Conservation (phyloP, 2,797 vertebrate species). For the Uromys caudimaculatus region DNA sequence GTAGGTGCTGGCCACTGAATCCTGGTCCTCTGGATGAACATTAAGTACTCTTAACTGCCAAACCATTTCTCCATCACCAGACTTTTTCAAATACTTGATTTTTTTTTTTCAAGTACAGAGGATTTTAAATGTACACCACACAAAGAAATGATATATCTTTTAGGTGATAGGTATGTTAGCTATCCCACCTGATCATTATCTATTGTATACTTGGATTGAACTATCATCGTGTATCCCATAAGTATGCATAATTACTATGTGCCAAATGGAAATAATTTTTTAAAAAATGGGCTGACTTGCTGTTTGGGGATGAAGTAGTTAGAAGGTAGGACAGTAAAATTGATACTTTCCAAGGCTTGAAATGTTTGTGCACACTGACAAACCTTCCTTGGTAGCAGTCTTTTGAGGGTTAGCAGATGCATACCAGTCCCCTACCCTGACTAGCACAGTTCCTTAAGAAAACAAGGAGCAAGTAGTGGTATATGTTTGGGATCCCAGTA, state of each 20-base stretch:
- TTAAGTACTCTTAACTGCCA: not conserved
- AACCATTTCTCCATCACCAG: not conserved
- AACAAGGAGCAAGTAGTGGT: not conserved
- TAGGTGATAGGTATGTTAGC: not conserved
- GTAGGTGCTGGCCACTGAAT: not conserved
- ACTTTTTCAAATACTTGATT: not conserved
- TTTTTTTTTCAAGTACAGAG: not conserved
- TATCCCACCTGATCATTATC: not conserved
- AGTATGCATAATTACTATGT: not conserved
- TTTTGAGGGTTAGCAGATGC: not conserved
- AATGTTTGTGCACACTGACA: not conserved
- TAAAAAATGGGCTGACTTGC: not conserved
- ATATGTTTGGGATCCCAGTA: too few relatives aligned
- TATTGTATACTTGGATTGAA: not conserved
- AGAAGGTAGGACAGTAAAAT: not conserved
- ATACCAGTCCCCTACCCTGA: not conserved
- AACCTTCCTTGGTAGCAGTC: not conserved
- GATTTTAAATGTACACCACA: not conserved
- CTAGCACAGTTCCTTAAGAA: not conserved
- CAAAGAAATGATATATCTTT: not conserved
- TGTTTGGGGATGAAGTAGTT: not conserved
- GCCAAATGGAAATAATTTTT: not conserved
- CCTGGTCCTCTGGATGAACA: not conserved
- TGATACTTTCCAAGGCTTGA: not conserved
- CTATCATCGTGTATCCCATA: not conserved